Conservation (phyloP, 37 sponge, comb jelly and placozoan genomes). For the Chondrosia reniformis region DNA sequence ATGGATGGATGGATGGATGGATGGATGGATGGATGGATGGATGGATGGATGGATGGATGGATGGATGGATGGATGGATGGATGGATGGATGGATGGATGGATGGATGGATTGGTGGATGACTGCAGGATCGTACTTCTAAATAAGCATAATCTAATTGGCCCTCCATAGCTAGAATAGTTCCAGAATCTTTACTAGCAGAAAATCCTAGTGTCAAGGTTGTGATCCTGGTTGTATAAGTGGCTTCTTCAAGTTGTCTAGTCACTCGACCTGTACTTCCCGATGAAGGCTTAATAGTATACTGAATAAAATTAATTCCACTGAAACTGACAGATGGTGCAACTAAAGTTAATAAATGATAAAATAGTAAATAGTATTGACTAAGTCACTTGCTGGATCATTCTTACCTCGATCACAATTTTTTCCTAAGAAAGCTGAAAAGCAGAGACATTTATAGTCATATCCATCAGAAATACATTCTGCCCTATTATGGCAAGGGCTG, state of each 20-base stretch:
- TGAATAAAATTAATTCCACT: conserved; percentile 43
- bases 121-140: neutral
- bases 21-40: too few species aligned
- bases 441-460: conserved; percentile 24
- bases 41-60: too few species aligned
- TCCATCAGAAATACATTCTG: conserved; percentile 40
- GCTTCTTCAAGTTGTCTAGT: neutral
- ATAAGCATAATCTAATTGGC: conserved; percentile 7
- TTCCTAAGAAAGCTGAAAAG: conserved; percentile 41
- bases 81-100: neutral
- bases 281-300: neutral
- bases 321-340: conserved; percentile 31
- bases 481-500: conserved; percentile 46
- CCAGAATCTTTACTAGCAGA: neutral
- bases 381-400: neutral
- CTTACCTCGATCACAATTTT: conserved; percentile 46
- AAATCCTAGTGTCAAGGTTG: neutral
- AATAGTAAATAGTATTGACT: neutral
- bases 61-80: too few species aligned
- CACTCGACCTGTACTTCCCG: neutral
- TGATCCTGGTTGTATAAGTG: neutral
- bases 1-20: too few species aligned
- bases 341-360: conserved; percentile 4
- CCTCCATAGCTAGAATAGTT: conserved; percentile 4
- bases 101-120: neutral